Conservation (phyloP, 1,140 invertebrate species). For the Drosophila setifemur region DNA sequence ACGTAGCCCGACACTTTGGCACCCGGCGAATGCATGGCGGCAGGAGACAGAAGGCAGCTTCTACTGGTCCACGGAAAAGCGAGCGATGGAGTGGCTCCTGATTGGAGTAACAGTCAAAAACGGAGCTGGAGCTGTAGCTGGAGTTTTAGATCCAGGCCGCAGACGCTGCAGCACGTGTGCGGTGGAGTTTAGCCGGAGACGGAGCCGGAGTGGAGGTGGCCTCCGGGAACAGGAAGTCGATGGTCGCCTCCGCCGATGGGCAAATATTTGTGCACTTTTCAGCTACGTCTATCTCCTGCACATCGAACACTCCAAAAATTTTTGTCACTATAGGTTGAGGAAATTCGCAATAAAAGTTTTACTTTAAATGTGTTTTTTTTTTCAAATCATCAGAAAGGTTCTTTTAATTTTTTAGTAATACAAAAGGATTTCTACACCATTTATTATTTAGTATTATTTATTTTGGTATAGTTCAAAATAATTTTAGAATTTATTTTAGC, state of each 20-base stretch:
- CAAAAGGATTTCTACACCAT: no score
- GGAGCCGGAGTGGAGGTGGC: constrained; percentile 50
- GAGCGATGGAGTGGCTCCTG: constrained; percentile 26
- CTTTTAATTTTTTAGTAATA: no score
- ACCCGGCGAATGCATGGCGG: constrained; percentile 73
- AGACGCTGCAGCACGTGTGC: constrained; percentile 66
- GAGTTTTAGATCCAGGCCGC: constrained; percentile 51
- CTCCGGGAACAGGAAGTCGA: constrained; percentile 62
- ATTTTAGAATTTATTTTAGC: no score
- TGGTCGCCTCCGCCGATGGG: constrained; percentile 4
- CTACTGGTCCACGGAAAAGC: constrained; percentile 7
- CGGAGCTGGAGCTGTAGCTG: constrained; percentile 1
- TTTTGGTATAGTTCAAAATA: no score
- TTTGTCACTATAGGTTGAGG: no score
- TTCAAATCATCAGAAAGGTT: no score
- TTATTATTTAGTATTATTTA: no score
- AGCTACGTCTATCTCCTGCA: constrained; percentile 7
- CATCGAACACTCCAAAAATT: constrained; percentile 10
- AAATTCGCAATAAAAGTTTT: no score
- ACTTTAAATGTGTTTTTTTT: no score
- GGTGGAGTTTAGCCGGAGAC: constrained; percentile 51
- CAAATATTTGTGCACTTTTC: constrained; percentile 56
- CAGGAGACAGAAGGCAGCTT: neutral
- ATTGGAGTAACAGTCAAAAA: constrained; percentile 43
- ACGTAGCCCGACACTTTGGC: constrained; percentile 76